Conservation (phyloP, 2,797 vertebrate genomes). For the Enteromius anoplus region DNA sequence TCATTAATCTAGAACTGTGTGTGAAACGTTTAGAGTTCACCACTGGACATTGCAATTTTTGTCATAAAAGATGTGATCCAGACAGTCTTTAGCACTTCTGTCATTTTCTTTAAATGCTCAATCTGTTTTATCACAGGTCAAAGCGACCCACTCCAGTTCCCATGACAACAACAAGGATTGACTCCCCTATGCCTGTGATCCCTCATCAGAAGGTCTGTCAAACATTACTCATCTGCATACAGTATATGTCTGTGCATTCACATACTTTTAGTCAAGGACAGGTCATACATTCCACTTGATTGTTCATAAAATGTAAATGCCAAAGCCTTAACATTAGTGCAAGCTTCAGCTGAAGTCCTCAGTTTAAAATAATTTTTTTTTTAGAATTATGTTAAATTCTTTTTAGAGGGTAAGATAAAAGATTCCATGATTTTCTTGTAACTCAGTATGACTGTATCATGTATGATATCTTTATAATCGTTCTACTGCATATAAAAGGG, state of each 20-base stretch:
- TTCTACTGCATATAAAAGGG: slow-evolving; percentile 29
- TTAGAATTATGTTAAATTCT: neutral
- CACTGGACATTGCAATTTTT: neutral
- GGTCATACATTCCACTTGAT: neutral
- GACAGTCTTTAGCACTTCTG: neutral
- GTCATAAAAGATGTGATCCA: neutral
- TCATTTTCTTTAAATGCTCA: neutral
- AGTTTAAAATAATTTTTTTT: neutral
- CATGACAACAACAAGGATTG: slow-evolving; percentile 77
- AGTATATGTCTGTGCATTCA: slow-evolving; percentile 12
- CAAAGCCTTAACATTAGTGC: neutral
- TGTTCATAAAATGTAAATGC: neutral
- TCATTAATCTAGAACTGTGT: neutral
- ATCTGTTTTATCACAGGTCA: slow-evolving; percentile 74
- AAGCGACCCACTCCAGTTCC: slow-evolving; percentile 84
- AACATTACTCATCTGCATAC: neutral
- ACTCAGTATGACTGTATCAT: neutral
- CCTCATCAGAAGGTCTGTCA: slow-evolving; percentile 92
- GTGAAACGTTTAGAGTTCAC: slow-evolving; percentile 6
- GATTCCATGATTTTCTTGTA: neutral
- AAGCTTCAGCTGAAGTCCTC: neutral
- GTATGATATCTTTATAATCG: neutral
- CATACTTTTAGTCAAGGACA: neutral
- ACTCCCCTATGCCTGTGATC: slow-evolving; percentile 82
- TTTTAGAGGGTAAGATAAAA: slow-evolving; percentile 9